A percentile compares a stretch with the other conserved stretches of the same genome.
Conservation (phyloP, 2,888 invertebrate species). For the Microchrysa polita region DNA sequence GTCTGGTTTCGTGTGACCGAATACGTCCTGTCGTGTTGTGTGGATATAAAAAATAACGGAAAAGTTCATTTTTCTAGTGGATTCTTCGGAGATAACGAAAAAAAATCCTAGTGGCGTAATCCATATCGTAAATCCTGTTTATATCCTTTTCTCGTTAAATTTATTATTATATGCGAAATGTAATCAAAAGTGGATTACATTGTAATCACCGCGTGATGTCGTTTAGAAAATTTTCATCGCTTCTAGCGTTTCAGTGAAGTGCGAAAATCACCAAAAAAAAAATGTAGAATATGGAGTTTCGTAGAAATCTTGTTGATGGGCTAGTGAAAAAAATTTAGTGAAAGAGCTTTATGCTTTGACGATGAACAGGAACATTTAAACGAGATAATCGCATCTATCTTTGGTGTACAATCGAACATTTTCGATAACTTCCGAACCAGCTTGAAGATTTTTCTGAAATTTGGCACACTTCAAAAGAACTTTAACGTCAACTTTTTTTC, state of each 20-base stretch:
- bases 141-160: conserved; percentile 35
- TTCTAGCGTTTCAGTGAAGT: background rate
- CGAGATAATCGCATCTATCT: too few species aligned
- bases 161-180: conserved; percentile 32
- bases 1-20: background rate
- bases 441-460: too few species aligned
- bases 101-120: conserved; percentile 19
- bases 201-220: conserved; percentile 22
- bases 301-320: background rate
- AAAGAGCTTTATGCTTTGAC: too few species aligned
- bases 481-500: too few species aligned
- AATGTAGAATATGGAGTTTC: background rate
- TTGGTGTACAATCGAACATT: too few species aligned
- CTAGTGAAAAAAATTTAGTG: too few species aligned
- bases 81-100: background rate
- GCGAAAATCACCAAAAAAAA: background rate
- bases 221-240: conserved; percentile 21
- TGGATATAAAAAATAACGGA: background rate
- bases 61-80: conserved; percentile 4
- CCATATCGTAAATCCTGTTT: conserved; percentile 16
- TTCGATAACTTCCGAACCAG: too few species aligned
- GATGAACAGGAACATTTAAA: too few species aligned
- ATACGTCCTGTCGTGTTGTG: background rate
- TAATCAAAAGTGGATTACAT: conserved; percentile 37
- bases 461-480: too few species aligned